Percentiles rank a stretch among this genome's conserved stretches.
Evolutionary conservation across 1,140 invertebrate genomes (phyloP).

Genomic region (Aphidius ervi): DNA sequence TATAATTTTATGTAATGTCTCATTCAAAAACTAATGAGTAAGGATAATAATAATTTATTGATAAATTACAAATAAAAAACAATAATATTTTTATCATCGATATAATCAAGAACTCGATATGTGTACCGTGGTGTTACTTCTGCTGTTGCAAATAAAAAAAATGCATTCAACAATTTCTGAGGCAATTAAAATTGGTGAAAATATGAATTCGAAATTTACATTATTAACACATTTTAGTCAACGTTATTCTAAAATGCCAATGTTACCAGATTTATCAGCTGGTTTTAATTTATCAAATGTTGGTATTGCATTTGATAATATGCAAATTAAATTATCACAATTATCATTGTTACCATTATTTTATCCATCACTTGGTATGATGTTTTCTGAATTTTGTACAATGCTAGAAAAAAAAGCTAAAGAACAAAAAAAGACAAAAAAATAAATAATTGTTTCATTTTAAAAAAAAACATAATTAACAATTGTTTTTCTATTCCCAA

Average conservation of each 20-base stretch:
- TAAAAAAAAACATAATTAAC: too few relatives aligned
- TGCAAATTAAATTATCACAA: slow-evolving; percentile 71
- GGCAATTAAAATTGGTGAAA: slow-evolving; percentile 75
- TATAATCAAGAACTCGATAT: too few relatives aligned
- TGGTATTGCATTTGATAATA: slow-evolving; percentile 93
- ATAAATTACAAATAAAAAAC: too few relatives aligned
- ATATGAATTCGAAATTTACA: slow-evolving; percentile 82
- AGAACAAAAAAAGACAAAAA: too few relatives aligned
- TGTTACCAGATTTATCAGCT: slow-evolving; percentile 50
- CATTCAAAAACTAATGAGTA: too few relatives aligned
- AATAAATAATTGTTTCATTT: too few relatives aligned
- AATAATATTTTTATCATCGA: too few relatives aligned
- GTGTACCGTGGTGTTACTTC: too few relatives aligned
- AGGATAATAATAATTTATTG: too few relatives aligned
- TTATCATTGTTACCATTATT: slow-evolving; percentile 70
- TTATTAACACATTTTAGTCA: slow-evolving; percentile 97
- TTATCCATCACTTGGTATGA: slow-evolving; percentile 69
- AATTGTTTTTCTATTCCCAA: too few relatives aligned
- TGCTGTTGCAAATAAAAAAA: slow-evolving; percentile 76
- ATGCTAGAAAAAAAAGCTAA: slow-evolving; percentile 69
- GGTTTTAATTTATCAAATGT: slow-evolving; percentile 58
- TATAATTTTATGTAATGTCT: too few relatives aligned
- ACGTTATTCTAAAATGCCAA: slow-evolving; percentile 85
- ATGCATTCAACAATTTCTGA: slow-evolving; percentile 86
- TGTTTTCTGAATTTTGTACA: slow-evolving; percentile 78